Conservation (phyloP, 1,140 invertebrate species). For the Leptopilina clavipes region DNA sequence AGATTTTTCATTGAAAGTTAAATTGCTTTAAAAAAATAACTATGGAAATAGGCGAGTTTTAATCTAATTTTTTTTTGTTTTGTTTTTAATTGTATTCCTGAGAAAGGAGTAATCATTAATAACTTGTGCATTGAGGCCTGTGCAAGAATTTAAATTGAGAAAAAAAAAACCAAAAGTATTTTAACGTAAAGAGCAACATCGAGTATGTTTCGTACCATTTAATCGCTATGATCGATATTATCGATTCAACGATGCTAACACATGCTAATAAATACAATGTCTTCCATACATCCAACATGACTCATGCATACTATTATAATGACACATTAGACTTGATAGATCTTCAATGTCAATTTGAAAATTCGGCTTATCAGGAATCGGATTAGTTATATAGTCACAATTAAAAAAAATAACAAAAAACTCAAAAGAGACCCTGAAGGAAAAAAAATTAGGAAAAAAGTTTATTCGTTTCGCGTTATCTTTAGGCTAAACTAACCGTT, state of each 20-base stretch:
- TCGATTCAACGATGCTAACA: constrained; percentile 54
- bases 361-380: constrained; percentile 49
- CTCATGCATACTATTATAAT: constrained; percentile 60
- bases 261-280: constrained; percentile 63
- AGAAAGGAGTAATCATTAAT: background rate
- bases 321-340: constrained; percentile 60
- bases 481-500: constrained; percentile 46
- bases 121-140: constrained; percentile 18
- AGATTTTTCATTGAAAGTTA: background rate
- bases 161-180: background rate
- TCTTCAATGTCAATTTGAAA: constrained; percentile 52
- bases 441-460: background rate
- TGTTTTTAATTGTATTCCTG: background rate
- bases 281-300: constrained; percentile 61
- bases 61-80: background rate
- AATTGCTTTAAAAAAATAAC: constrained; percentile 17
- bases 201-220: constrained; percentile 50
- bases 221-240: constrained; percentile 56
- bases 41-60: constrained; percentile 15
- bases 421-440: background rate
- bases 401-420: constrained; percentile 57
- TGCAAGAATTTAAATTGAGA: constrained; percentile 31
- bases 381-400: constrained; percentile 53
- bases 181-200: constrained; percentile 52
- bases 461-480: constrained; percentile 49